Conservation (phyloP, 1,140 invertebrate genomes). For the Neoseiulus cucumeris region DNA sequence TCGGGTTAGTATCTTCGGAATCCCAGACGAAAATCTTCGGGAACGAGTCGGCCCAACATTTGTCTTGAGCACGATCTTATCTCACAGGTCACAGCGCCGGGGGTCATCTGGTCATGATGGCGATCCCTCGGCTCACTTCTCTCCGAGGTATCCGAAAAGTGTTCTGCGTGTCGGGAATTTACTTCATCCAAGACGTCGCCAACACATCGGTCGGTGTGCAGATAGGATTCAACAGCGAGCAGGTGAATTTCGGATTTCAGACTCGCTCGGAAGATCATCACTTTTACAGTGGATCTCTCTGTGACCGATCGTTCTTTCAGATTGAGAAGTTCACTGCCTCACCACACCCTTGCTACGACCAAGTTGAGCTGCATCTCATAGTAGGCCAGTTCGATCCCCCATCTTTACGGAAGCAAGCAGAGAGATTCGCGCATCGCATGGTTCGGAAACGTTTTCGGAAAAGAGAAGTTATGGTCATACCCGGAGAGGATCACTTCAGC, state of each 20-base stretch:
- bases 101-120: neutral
- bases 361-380: neutral
- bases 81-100: constrained; percentile 5
- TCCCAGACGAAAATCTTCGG: neutral
- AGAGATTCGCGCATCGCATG: neutral
- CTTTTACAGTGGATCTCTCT: too few relatives aligned
- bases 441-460: neutral
- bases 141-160: neutral
- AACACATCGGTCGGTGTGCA: neutral
- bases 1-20: neutral
- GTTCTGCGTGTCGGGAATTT: neutral
- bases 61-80: neutral
- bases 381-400: neutral
- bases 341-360: neutral
- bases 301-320: neutral
- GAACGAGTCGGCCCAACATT: neutral
- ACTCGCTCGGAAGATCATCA: too few relatives aligned
- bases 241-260: neutral
- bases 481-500: constrained; percentile 1
- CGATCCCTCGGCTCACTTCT: neutral
- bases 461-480: neutral
- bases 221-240: neutral
- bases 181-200: neutral
- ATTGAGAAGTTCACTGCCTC: neutral
- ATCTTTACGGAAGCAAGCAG: neutral